Conservation (phyloP, 2,797 vertebrate species). For the Pantherophis alleghaniensis region DNA sequence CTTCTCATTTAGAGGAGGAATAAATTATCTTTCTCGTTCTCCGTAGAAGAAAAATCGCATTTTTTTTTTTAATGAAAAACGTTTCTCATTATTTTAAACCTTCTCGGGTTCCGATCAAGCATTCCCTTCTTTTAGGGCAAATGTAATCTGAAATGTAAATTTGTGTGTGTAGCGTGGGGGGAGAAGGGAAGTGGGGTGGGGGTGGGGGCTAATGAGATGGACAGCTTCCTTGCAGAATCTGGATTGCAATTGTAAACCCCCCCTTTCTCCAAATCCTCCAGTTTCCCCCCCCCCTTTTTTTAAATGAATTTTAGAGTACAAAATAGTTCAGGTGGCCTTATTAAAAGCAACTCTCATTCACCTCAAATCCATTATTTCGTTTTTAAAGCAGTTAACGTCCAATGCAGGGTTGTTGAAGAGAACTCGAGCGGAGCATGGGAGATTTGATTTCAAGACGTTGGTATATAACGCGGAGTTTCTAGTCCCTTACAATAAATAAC, state of each 20-base stretch:
- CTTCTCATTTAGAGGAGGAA: not conserved
- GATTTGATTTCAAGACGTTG: not conserved
- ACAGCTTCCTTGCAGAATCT: constrained; percentile 77
- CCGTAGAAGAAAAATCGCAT: constrained; percentile 60
- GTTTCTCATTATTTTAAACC: constrained; percentile 85
- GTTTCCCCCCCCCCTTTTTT: constrained; percentile 48
- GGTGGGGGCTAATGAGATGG: constrained; percentile 82
- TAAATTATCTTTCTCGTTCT: not conserved
- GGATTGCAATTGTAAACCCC: constrained; percentile 82
- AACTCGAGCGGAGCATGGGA: constrained; percentile 27
- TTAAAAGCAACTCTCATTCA: constrained; percentile 80
- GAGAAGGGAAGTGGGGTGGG: constrained; percentile 77
- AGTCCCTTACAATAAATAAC: not conserved
- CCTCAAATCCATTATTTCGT: constrained; percentile 74
- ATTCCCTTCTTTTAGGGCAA: constrained; percentile 78
- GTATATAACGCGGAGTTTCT: not conserved
- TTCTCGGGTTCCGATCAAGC: constrained; percentile 80
- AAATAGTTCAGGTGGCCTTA: constrained; percentile 69
- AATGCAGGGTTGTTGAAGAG: constrained; percentile 74
- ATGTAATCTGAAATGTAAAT: constrained; percentile 98
- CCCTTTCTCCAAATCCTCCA: constrained; percentile 48
- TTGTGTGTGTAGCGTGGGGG: constrained; percentile 39
- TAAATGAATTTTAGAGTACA: constrained; percentile 77
- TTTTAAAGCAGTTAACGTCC: constrained; percentile 57
- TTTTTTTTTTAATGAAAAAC: constrained; percentile 73